Evolutionary conservation across 2,888 invertebrate species (phyloP), one percentile per base, ranked within the genome.

Genomic region (Chalcosyrphus nemorum): DNA sequence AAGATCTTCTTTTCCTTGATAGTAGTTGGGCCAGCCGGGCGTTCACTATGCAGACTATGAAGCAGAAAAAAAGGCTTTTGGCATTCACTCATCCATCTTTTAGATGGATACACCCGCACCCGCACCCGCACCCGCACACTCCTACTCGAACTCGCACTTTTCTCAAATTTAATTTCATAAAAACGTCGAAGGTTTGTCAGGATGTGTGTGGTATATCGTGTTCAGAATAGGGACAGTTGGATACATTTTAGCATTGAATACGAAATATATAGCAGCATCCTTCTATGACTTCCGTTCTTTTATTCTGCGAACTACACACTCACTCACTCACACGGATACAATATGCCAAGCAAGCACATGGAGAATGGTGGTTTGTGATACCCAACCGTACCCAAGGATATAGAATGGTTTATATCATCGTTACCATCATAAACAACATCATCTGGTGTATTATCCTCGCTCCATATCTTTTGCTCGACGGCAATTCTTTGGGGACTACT

Each of bases 391-490:
- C 21, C 41, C 41, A 72, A 56, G 65, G 65, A 65, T 52, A 57
- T 32, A 59, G 76, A 57, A 66, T 68, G 76, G 59, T 43, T 77
- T 63, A 77, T 77, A 77, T 63, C 77, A 63, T 77, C 70, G 70
- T 70, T 77, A 63, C 47, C 68, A 63, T 77, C 77, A 70, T 77
- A 77, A 77, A 77, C 70, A 77, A 77, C 77, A 77, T 77, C 70
- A 70, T 77, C 70, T 70, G 70, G 70, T 70, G 54, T 77, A 77
- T 77, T 77, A 77, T 70, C 70, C 70, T 77, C 77, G 77, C 47
- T 43, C 70, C 77, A 77, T 68, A 77, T 68, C 77, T 70, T 63
- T 61, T 15, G 65, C 52, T 47, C 45, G 52, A 68, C 70, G 77
- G 54, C 61, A 70, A 77, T 77, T 70, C 77, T 63, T 70, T 70